These are phyloP conservation scores for Pristionchus exspectatus DNA, from an alignment of 2,888 invertebrate species.

Conservation along the genomic window DNA sequence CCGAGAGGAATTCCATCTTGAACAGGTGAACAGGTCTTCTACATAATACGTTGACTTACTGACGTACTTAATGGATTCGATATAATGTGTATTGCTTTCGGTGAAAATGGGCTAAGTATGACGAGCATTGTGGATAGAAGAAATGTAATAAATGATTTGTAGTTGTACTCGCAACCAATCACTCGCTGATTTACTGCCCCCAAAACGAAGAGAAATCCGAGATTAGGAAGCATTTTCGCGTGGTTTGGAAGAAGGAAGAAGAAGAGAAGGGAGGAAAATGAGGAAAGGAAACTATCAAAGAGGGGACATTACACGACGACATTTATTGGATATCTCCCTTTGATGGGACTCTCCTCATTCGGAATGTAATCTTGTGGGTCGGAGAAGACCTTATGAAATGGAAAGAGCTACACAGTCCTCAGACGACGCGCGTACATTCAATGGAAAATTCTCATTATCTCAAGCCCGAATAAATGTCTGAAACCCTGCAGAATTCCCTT, in stretches of 20 bases:
- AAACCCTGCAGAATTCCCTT: not conserved
- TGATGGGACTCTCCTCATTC: not conserved
- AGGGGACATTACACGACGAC: not conserved
- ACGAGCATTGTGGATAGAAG: not conserved
- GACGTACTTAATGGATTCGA: too few species aligned
- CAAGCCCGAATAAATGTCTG: not conserved
- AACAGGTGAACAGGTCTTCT: not conserved
- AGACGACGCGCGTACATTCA: not conserved
- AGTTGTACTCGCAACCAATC: not conserved
- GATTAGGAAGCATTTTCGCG: not conserved
- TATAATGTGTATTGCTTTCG: too few species aligned
- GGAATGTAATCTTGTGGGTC: not conserved
- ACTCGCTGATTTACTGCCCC: not conserved
- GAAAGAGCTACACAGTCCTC: not conserved
- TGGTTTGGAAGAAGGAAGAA: constrained; percentile 12
- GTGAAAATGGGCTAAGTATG: too few species aligned
- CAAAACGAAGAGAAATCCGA: not conserved
- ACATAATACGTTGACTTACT: too few species aligned
- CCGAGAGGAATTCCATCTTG: not conserved
- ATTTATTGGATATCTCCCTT: constrained; percentile 10
- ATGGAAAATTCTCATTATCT: not conserved
- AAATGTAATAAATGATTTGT: not conserved
- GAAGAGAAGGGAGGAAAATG: constrained; percentile 4
- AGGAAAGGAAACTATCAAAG: constrained; percentile 31
- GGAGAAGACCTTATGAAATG: not conserved